phyloP scores from a whole-genome alignment of 2,113 vertebrate genomes.

The Mustelus asterias region DNA sequence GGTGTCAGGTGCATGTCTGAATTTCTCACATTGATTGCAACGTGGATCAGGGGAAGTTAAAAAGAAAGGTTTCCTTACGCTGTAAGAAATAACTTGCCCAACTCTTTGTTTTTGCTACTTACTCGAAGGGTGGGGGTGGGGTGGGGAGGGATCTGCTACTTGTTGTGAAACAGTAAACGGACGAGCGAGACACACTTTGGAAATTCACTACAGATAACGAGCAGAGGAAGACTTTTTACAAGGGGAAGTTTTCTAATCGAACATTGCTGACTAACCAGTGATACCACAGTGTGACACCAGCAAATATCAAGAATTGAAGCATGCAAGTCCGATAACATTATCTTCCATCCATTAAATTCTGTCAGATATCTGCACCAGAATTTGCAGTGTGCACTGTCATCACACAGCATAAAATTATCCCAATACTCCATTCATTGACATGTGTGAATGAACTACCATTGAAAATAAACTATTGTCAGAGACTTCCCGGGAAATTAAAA shows the following conservation, averaged over 20 bases:
- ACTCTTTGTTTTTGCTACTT: not conserved
- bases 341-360: not conserved
- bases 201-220: not conserved
- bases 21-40: slow-evolving; percentile 3
- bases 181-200: not conserved
- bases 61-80: not conserved
- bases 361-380: not conserved
- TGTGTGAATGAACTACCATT: not conserved
- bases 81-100: not conserved
- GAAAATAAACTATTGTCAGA: not conserved
- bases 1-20: not conserved
- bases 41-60: not conserved
- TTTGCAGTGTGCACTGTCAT: not conserved
- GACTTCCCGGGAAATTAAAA: not conserved
- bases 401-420: not conserved
- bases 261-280: not conserved
- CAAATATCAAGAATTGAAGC: not conserved
- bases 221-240: not conserved
- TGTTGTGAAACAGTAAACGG: not conserved
- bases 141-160: not conserved
- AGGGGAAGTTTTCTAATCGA: not conserved
- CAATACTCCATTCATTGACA: not conserved
- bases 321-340: not conserved
- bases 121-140: not conserved
- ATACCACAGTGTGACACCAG: not conserved